Evolutionary conservation across 2,113 vertebrate species (phyloP).

Genomic region (Epinephelus fuscoguttatus): DNA sequence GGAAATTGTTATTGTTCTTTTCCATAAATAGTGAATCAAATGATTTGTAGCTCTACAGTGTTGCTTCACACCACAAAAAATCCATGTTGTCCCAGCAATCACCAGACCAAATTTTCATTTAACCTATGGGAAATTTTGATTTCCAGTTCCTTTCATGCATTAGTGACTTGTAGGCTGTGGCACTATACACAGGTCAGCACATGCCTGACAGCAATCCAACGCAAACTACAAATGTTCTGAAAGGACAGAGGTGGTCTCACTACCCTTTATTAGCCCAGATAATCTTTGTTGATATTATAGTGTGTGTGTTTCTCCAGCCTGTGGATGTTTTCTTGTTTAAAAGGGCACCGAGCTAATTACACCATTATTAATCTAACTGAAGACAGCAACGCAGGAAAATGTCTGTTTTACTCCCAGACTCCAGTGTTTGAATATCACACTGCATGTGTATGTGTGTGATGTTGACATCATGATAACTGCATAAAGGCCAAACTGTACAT

Average conservation of each 20-base stretch:
- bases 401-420: not conserved
- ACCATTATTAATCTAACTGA: conserved; percentile 41
- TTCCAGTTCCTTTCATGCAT: not conserved
- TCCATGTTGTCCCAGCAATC: not conserved
- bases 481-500: conserved; percentile 11
- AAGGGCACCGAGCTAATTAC: conserved; percentile 61
- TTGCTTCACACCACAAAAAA: not conserved
- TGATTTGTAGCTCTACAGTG: not conserved
- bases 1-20: not conserved
- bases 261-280: conserved; percentile 21
- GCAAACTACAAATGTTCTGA: conserved; percentile 22
- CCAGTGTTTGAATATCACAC: not conserved
- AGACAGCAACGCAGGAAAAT: conserved; percentile 6
- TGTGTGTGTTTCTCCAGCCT: conserved; percentile 14
- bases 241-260: conserved; percentile 16
- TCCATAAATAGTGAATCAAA: not conserved
- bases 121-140: not conserved
- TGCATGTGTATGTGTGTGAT: not conserved
- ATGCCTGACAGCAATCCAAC: conserved; percentile 5
- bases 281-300: conserved; percentile 33
- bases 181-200: not conserved
- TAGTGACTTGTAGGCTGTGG: not conserved
- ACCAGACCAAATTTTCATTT: not conserved
- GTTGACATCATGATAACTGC: not conserved
- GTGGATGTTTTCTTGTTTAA: conserved; percentile 24